Base-by-base conservation (phyloP, 1,140 invertebrate genomes). In the Globodera rostochiensis region DNA sequence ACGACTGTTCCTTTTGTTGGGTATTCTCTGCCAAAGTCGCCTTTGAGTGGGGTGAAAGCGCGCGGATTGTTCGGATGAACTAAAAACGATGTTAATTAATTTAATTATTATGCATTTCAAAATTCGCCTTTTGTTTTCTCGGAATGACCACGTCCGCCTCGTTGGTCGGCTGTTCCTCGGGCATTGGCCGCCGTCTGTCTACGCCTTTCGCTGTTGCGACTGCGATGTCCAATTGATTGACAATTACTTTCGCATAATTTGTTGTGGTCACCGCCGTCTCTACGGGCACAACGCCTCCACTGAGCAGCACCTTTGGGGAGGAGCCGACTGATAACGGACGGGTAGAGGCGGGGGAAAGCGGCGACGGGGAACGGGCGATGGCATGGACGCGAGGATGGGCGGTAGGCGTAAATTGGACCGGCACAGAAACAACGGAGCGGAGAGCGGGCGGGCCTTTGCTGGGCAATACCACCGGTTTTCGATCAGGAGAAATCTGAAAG, bases 161-260 rank as follows among this genome's bases (percentile, higher is more conserved):
- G 13, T 19, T 15, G 19, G 15, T 64, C 13, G 57, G 15, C 57
- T 64, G 11, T 19, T 13, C 13, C 57, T 64, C 57, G 13, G 3
- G 13, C 57, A 6, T 21, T 11, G 57, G 11, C 57, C 15, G 11
- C 19, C 57, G 57, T 64, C 19, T 36, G 36, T 36, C 11, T 64
- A 11, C 57, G 15, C 19, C 19, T 64, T 64, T 64, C 13, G 57
- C 57, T 15, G 57, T 64, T 64, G 13, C 13, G 57, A 19, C 57
- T 64, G 57, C 57, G 57, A 64, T 64, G 57, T 64, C 57, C 57
- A 64, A 64, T 64, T 64, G 57, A 15, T 64, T 64, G 15, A 64
- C 15, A 64, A 64, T 64, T 36, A 36, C 36, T 19, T 64, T 64
- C 57, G 4, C 19, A 64, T 15, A 6, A 64, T 19, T 64, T 64